phyloP scores from a whole-genome alignment of 2,113 vertebrate species.

The Lamprotornis superbus region DNA sequence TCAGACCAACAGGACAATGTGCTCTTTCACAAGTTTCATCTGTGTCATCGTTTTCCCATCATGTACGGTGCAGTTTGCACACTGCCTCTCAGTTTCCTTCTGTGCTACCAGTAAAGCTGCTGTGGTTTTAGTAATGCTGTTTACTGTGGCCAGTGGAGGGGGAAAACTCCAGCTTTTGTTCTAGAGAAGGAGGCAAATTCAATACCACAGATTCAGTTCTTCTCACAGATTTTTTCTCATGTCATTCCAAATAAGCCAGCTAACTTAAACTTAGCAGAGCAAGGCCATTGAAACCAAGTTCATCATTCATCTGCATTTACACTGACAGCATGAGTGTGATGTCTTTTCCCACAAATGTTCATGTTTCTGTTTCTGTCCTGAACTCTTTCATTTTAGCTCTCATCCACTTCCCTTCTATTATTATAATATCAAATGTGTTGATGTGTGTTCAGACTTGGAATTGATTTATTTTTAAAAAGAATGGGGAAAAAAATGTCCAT shows the following conservation, averaged over 20 bases:
- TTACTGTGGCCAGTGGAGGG: conserved; percentile 15
- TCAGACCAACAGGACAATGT: not conserved
- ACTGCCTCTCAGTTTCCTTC: conserved; percentile 45
- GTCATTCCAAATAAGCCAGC: not conserved
- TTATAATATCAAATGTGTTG: not conserved
- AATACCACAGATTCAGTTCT: not conserved
- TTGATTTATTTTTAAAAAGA: not conserved
- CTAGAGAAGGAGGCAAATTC: conserved; percentile 7
- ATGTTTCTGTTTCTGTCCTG: conserved; percentile 36
- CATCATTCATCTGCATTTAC: not conserved
- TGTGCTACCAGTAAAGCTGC: conserved; percentile 50
- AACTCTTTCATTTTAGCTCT: not conserved
- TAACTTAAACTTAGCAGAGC: not conserved
- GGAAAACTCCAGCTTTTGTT: conserved; percentile 25
- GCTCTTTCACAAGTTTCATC: not conserved
- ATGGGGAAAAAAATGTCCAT: not conserved
- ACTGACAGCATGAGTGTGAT: not conserved
- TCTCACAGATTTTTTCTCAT: not conserved
- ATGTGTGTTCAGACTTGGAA: not conserved
- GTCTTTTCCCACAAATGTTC: conserved; percentile 38
- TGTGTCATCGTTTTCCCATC: conserved; percentile 57
- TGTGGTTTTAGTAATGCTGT: not conserved
- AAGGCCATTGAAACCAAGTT: not conserved
- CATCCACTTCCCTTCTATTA: not conserved
- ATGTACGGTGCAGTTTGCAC: not conserved